Percentiles rank a stretch among this genome's conserved stretches.
Evolutionary conservation across 2,888 invertebrate genomes (phyloP).

Genomic region (Dendrolimus houi): DNA sequence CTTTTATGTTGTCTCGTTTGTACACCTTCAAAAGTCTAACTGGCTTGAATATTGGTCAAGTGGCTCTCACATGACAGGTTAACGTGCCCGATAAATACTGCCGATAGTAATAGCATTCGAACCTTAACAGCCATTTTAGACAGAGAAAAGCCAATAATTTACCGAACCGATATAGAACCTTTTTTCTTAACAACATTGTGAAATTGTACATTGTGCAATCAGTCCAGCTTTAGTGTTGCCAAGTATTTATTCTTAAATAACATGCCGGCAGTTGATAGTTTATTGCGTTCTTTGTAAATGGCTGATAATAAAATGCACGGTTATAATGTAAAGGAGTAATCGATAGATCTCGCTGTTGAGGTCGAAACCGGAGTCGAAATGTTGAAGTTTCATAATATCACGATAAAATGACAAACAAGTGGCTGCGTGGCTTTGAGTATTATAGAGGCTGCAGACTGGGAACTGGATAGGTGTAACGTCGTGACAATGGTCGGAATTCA

Average conservation of each 20-base stretch:
- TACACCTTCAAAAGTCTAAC: not conserved
- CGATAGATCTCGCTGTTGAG: conserved; percentile 15
- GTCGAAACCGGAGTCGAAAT: conserved; percentile 20
- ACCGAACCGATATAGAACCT: conserved; percentile 33
- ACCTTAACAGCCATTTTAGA: conserved; percentile 42
- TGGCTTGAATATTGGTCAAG: conserved; percentile 36
- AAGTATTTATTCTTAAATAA: not conserved
- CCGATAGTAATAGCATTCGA: conserved; percentile 36
- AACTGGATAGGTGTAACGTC: conserved; percentile 12
- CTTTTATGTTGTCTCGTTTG: not conserved
- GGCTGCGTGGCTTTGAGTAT: conserved; percentile 20
- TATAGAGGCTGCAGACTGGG: conserved; percentile 23
- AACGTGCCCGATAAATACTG: conserved; percentile 38
- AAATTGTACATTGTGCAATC: conserved; percentile 31
- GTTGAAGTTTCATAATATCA: conserved; percentile 25
- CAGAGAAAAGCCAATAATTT: conserved; percentile 33
- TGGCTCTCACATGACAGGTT: conserved; percentile 35
- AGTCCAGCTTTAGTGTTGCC: conserved; percentile 3
- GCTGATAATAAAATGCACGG: not conserved
- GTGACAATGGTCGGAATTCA: conserved; percentile 12
- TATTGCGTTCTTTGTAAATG: not conserved
- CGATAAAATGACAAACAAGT: conserved; percentile 35
- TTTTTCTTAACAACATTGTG: conserved; percentile 49
- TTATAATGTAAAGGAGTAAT: conserved; percentile 9
- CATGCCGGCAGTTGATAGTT: not conserved